These are phyloP conservation scores for Serrognathus titanus DNA, from an alignment of 2,888 invertebrate genomes.

Conservation along the genomic window DNA sequence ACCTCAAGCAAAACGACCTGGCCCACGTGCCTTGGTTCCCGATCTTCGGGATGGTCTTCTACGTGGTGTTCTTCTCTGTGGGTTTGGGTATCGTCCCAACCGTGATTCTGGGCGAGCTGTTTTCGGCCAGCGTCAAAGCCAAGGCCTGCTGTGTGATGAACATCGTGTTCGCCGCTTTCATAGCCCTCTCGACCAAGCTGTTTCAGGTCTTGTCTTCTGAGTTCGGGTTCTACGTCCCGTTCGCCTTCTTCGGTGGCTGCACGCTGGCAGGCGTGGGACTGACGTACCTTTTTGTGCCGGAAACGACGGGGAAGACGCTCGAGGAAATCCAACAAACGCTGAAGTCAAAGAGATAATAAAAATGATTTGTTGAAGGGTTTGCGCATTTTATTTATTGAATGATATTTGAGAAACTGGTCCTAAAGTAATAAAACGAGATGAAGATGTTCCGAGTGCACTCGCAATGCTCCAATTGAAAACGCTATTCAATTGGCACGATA, in stretches of 20 bases:
- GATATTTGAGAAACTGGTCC: too few relatives aligned
- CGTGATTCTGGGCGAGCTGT: constrained; percentile 32
- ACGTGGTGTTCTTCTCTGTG: constrained; percentile 27
- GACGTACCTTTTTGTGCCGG: constrained; percentile 37
- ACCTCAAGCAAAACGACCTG: constrained; percentile 22
- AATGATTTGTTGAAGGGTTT: neutral
- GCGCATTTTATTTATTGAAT: neutral
- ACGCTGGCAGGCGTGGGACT: constrained; percentile 30
- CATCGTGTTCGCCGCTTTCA: constrained; percentile 28
- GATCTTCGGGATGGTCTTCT: constrained; percentile 25
- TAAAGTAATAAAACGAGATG: too few relatives aligned
- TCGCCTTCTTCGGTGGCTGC: constrained; percentile 31
- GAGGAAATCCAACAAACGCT: constrained; percentile 44
- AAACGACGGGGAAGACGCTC: constrained; percentile 43
- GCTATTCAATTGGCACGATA: too few relatives aligned
- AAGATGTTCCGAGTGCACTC: too few relatives aligned
- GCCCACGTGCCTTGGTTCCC: constrained; percentile 25
- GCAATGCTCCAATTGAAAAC: too few relatives aligned
- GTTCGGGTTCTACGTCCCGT: constrained; percentile 36
- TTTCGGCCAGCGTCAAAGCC: constrained; percentile 31
- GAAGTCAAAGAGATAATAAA: constrained; percentile 19
- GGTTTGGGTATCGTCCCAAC: constrained; percentile 30
- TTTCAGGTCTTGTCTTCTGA: constrained; percentile 33
- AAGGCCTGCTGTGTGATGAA: constrained; percentile 33
- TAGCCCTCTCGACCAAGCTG: constrained; percentile 32